Evolutionary conservation across 2,113 vertebrate species (phyloP).

Genomic region (Australoheros scitulus): DNA sequence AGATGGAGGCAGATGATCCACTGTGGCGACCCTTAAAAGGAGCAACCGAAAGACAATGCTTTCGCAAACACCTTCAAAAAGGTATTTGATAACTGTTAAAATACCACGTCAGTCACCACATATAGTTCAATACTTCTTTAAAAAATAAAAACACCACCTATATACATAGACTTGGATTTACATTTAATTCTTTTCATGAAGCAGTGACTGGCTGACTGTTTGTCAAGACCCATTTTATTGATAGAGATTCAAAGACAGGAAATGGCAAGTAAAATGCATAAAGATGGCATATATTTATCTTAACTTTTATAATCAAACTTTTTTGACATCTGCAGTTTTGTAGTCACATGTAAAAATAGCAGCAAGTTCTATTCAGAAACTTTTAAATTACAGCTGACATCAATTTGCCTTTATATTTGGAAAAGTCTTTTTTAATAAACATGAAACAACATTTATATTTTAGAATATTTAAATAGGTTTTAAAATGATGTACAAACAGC

Average conservation of each 20-base stretch:
- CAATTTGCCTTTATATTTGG: background rate
- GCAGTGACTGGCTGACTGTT: background rate
- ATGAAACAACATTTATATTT: background rate
- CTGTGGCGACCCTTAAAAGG: no score
- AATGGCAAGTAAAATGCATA: constrained; percentile 41
- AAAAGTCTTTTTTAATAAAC: background rate
- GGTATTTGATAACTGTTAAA: no score
- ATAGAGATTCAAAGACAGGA: constrained; percentile 23
- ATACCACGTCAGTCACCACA: no score
- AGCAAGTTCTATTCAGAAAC: constrained; percentile 25
- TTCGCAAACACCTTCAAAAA: no score
- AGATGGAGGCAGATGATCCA: no score
- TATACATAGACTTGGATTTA: background rate
- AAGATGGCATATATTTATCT: background rate
- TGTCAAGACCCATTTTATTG: background rate
- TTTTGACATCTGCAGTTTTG: background rate
- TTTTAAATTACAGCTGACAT: background rate
- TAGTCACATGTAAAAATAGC: constrained; percentile 34
- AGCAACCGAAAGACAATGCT: no score
- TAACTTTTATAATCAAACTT: background rate
- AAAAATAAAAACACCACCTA: no score
- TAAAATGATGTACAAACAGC: background rate
- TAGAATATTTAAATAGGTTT: background rate
- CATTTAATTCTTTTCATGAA: background rate
- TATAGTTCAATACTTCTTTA: no score